Base-by-base conservation (phyloP, 2,797 vertebrate genomes). In the Clarias fuscus region DNA sequence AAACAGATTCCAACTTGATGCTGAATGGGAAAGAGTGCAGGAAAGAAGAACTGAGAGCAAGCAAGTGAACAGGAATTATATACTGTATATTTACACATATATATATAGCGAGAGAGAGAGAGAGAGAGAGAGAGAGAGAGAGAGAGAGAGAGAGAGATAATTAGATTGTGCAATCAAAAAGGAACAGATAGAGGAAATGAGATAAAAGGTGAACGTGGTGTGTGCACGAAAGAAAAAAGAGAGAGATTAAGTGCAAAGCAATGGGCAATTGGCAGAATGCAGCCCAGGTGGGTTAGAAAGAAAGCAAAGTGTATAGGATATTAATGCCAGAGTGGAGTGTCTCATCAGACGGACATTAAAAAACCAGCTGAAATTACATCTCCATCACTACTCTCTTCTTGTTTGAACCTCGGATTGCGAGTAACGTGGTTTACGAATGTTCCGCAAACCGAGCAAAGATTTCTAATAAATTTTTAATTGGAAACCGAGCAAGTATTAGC, bases 341-440 rank as follows among this genome's bases (percentile, higher is more conserved):
- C 84, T 90, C 86, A 86, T 89, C 83, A 90, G 73, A 86, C 82
- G 79, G 85, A 24, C 64, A 84, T 90, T 87, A 88, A 76, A 73
- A 79, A 59, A 83, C 64, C 64, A 11, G 30, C 79, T 61, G 76
- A 87, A 89, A 91, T 91, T 89, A 91, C 86, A 68, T 78, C 48
- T 67, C 71, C 67, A 85, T 89, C 85, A 83, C 73, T 61, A 65
- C 59, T 80, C 48, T 65, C 83, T 61, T 58, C 53, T 0, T 13
- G 20, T 73, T 18, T 20, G 8, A 11, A 10, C 30, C 30, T 30
- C 30, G 30, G 30, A 30, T 30, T 30, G 30, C 30, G 30, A 30
- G 30, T 30, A 30, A 30, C 30, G 30, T 30, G 30, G 30, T 30
- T 30, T 30, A 30, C 30, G 30, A 30, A 30, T 30, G 30, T 30